phyloP scores from a whole-genome alignment of 2,888 invertebrate genomes.

The Atrina japonica region DNA sequence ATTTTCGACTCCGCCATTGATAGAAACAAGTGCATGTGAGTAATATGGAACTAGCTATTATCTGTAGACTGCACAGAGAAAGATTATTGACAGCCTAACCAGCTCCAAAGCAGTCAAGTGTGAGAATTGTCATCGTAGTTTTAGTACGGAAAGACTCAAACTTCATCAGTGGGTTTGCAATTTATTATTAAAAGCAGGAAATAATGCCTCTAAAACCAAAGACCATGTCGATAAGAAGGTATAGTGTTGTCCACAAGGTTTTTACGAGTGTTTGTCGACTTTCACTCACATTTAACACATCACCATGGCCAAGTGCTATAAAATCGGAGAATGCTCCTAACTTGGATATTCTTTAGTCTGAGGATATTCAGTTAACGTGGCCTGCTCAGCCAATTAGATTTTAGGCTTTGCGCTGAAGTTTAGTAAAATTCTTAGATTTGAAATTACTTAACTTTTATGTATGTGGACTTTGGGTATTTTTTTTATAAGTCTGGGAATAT shows the following conservation, averaged over 20 bases:
- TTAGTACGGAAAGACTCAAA: conserved; percentile 85
- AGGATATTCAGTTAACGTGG: too few species aligned
- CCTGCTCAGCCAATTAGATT: too few species aligned
- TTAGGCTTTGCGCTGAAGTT: too few species aligned
- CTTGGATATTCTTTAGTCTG: too few species aligned
- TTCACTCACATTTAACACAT: conserved; percentile 8
- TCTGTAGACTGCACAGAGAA: neutral
- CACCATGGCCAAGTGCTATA: neutral
- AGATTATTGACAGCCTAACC: neutral
- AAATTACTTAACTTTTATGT: too few species aligned
- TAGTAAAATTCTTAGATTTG: too few species aligned
- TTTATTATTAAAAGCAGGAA: conserved; percentile 14
- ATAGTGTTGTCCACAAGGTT: conserved; percentile 16
- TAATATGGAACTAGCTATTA: neutral
- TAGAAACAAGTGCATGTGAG: too few species aligned
- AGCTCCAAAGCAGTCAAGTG: conserved; percentile 6
- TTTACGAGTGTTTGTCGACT: conserved; percentile 1
- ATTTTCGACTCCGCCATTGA: too few species aligned
- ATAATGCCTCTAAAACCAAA: neutral
- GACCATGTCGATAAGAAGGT: conserved; percentile 1
- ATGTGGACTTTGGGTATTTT: too few species aligned
- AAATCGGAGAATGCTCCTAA: neutral
- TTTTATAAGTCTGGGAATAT: too few species aligned
- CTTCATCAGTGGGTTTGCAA: conserved; percentile 84
- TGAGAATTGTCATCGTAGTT: conserved; percentile 85